Evolutionary conservation across 2,797 vertebrate species (phyloP).

Genomic region (Schizothorax lantsangensis): DNA sequence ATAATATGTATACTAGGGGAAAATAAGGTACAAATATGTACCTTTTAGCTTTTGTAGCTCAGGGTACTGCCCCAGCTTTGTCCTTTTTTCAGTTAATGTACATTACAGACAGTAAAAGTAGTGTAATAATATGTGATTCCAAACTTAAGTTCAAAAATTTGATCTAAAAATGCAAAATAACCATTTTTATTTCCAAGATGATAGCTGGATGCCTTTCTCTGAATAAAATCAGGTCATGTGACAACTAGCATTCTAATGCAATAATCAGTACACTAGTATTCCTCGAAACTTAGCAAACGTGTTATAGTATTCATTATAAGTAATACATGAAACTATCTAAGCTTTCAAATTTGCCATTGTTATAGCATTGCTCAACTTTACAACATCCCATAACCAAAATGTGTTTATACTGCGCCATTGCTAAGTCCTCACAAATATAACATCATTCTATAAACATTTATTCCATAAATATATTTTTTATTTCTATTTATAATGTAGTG

Average conservation of each 20-base stretch:
- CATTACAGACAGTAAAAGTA: background rate
- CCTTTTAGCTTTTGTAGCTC: too few species aligned
- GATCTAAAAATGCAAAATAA: background rate
- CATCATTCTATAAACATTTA: constrained; percentile 29
- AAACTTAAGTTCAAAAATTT: background rate
- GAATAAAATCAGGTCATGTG: background rate
- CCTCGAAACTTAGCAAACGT: background rate
- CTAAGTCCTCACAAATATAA: constrained; percentile 1
- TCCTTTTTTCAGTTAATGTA: background rate
- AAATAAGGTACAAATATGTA: background rate
- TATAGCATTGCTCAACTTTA: constrained; percentile 22
- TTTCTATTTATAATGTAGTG: constrained; percentile 4
- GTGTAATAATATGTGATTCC: too few species aligned
- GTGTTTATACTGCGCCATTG: background rate
- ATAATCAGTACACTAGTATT: background rate
- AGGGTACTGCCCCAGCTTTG: too few species aligned
- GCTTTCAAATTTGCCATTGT: background rate
- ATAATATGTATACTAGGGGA: background rate
- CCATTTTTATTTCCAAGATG: background rate
- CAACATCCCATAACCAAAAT: constrained; percentile 17
- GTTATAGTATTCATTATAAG: background rate
- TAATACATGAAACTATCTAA: constrained; percentile 1
- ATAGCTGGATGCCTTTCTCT: background rate
- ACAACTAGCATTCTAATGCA: background rate
- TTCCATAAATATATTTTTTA: constrained; percentile 4